Percentiles rank a stretch among this genome's conserved stretches.
Evolutionary conservation across 2,113 vertebrate genomes (phyloP).

Genomic region (human (Homo sapiens)): GRCh38 chr2:110947001-110947500

Average conservation of each 20-base stretch:
- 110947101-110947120: neutral
- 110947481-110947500: neutral
- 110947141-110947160: neutral
- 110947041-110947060: neutral
- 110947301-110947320: neutral
- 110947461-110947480: neutral
- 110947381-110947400: neutral
- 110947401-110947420: neutral
- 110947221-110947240: neutral
- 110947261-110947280: neutral
- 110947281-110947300: neutral
- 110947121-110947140: neutral
- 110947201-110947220: neutral
- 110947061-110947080: neutral
- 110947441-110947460: neutral
- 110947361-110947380: neutral
- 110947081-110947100: conserved; percentile 29
- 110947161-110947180: neutral
- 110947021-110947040: conserved; percentile 2
- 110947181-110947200: neutral
- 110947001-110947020: neutral
- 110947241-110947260: neutral
- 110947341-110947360: neutral
- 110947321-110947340: neutral
- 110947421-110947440: neutral